These are phyloP conservation scores for Crotalus tigris DNA, from an alignment of 2,113 vertebrate genomes.

Conservation along the genomic window DNA sequence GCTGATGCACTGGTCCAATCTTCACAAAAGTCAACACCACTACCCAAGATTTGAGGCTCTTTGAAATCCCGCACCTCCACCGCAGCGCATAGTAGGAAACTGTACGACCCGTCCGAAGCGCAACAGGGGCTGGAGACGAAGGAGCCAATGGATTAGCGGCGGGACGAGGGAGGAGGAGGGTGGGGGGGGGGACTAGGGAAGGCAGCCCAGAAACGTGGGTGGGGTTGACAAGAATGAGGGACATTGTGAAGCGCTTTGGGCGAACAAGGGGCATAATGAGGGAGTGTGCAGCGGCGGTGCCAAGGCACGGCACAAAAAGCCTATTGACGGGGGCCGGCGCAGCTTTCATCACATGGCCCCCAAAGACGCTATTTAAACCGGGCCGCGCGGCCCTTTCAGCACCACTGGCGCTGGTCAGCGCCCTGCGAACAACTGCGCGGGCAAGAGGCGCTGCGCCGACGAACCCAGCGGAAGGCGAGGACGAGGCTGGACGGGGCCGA, in stretches of 20 bases:
- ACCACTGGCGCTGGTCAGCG: constrained; percentile 91
- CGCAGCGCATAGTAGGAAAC: constrained; percentile 14
- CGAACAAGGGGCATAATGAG: constrained; percentile 99
- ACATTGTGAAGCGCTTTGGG: constrained; percentile 99
- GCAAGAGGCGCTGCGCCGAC: constrained; percentile 24
- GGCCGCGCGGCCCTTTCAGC: constrained; percentile 82
- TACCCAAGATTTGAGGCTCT: not conserved
- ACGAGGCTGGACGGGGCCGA: constrained; percentile 18
- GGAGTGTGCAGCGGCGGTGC: constrained; percentile 99
- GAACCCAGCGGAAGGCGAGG: not conserved
- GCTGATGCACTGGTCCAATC: not conserved
- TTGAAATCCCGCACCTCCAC: not conserved
- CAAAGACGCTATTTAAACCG: constrained; percentile 88
- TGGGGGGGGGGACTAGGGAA: constrained; percentile 69
- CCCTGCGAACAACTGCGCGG: constrained; percentile 37
- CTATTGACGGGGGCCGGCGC: constrained; percentile 87
- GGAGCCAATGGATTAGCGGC: not conserved
- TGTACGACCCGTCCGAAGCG: constrained; percentile 54
- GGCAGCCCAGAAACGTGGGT: constrained; percentile 91
- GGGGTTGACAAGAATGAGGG: constrained; percentile 98
- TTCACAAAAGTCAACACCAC: not conserved
- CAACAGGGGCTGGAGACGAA: not conserved
- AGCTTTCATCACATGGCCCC: constrained; percentile 86
- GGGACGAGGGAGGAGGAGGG: constrained; percentile 46
- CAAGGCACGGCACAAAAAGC: constrained; percentile 97